Conservation (phyloP, 2,113 vertebrate species). For the Paradoxurus hermaphroditus region DNA sequence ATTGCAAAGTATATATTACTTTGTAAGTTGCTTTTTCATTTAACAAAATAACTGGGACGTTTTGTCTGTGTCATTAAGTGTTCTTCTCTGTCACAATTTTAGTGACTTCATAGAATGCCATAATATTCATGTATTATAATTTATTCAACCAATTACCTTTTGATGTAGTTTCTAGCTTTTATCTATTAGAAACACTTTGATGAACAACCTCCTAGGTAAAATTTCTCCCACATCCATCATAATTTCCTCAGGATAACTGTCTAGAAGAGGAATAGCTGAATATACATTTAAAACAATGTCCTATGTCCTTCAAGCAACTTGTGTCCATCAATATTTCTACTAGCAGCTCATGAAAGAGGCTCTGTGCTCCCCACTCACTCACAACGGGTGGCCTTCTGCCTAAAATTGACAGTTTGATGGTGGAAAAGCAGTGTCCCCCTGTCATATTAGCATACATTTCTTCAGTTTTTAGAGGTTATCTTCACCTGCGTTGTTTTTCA, state of each 20-base stretch:
- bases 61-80: not conserved
- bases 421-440: not conserved
- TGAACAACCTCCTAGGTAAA: not conserved
- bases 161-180: not conserved
- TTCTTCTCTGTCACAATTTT: not conserved
- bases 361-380: not conserved
- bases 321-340: not conserved
- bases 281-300: not conserved
- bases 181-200: not conserved
- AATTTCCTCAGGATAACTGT: not conserved
- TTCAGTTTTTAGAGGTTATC: not conserved
- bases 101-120: not conserved
- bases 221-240: not conserved
- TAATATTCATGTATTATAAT: not conserved
- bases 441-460: not conserved
- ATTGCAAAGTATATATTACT: not conserved
- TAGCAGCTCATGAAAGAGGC: not conserved
- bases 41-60: not conserved
- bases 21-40: not conserved
- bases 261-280: not conserved
- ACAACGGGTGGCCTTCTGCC: not conserved
- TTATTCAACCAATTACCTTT: not conserved
- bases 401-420: not conserved
- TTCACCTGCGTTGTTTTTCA: not conserved
- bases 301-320: not conserved